These are phyloP conservation scores for Cryptus armator DNA, from an alignment of 2,888 invertebrate species.

Conservation along the genomic window DNA sequence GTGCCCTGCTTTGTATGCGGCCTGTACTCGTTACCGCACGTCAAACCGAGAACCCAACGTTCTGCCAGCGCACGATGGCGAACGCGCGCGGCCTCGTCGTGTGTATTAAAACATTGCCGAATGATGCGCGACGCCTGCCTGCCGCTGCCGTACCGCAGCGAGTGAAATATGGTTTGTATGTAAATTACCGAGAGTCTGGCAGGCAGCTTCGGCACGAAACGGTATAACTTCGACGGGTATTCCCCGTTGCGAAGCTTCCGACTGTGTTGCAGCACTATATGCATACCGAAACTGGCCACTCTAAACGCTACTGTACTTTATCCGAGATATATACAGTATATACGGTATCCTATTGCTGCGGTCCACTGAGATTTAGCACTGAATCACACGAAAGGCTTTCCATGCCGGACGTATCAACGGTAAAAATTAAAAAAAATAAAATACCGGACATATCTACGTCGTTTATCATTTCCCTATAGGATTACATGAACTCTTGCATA, in stretches of 20 bases:
- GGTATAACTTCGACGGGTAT: constrained; percentile 59
- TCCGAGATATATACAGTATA: not conserved
- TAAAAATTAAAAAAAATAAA: too few relatives aligned
- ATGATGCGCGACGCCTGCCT: constrained; percentile 46
- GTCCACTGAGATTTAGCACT: constrained; percentile 54
- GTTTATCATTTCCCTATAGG: constrained; percentile 38
- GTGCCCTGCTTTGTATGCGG: constrained; percentile 47
- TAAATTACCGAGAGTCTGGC: constrained; percentile 62
- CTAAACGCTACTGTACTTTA: constrained; percentile 19
- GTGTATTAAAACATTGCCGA: constrained; percentile 53
- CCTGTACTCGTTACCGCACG: constrained; percentile 42
- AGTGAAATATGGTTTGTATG: constrained; percentile 66
- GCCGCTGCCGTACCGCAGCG: constrained; percentile 17
- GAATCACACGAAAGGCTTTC: constrained; percentile 51
- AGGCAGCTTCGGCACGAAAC: constrained; percentile 54
- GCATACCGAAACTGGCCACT: constrained; percentile 46
- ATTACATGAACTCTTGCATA: constrained; percentile 6
- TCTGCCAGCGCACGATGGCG: constrained; percentile 19
- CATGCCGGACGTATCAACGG: constrained; percentile 37
- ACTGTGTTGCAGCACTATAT: constrained; percentile 37
- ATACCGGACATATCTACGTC: constrained; percentile 46
- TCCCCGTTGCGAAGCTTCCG: constrained; percentile 57
- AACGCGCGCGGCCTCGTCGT: constrained; percentile 16
- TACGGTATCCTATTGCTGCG: constrained; percentile 36
- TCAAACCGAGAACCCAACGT: constrained; percentile 43